Conservation (phyloP, 2,113 vertebrate species). For the Montifringilla adamsi region DNA sequence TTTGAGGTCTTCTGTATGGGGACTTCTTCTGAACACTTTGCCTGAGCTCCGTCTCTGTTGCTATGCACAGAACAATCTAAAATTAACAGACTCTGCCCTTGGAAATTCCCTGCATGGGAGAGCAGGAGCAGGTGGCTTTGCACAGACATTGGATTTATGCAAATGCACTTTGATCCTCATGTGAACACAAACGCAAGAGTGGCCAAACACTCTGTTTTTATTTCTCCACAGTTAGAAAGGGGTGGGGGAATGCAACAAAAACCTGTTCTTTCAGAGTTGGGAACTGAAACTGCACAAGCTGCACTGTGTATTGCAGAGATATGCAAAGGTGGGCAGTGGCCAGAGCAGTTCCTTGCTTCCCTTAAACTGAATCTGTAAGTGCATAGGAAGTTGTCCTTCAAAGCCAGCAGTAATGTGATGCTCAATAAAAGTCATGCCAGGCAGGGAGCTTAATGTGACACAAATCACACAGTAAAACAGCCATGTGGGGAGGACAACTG, state of each 20-base stretch:
- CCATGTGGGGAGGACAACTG: not conserved
- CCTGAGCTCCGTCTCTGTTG: not conserved
- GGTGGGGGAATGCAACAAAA: not conserved
- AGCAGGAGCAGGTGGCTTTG: not conserved
- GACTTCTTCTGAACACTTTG: not conserved
- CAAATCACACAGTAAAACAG: not conserved
- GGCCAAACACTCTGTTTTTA: not conserved
- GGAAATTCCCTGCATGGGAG: not conserved
- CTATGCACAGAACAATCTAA: not conserved
- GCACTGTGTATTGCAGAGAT: not conserved
- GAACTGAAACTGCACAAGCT: not conserved
- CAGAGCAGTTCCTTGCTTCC: not conserved
- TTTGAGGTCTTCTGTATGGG: not conserved
- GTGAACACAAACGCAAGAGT: not conserved
- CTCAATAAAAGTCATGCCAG: not conserved
- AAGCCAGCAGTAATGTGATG: not conserved
- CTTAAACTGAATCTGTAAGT: not conserved
- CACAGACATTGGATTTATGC: not conserved
- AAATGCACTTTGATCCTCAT: not conserved
- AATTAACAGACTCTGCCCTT: not conserved
- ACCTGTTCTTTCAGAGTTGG: rapidly evolving
- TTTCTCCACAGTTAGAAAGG: not conserved
- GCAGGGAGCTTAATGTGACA: not conserved
- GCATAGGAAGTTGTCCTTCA: not conserved
- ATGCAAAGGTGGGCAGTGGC: not conserved